A percentile compares a stretch with the other conserved stretches of the same genome.
Evolutionary conservation across 2,888 invertebrate genomes (phyloP).

Genomic region (Eristalis arbustorum): DNA sequence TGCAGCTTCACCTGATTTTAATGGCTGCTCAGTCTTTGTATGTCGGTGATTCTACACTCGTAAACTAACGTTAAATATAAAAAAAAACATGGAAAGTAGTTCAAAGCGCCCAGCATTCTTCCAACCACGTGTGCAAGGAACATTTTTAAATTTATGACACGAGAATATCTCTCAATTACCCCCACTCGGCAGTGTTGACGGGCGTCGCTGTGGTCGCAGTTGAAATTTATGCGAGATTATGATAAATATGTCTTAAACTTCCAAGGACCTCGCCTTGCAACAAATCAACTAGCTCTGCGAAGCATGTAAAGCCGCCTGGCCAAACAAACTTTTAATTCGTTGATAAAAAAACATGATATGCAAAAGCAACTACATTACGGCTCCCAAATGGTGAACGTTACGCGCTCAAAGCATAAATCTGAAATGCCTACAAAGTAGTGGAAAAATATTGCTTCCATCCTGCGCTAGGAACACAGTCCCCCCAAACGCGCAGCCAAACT

Average conservation of each 20-base stretch:
- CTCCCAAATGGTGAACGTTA: not conserved
- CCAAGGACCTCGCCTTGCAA: not conserved
- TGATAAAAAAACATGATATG: not conserved
- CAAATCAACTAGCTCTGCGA: not conserved
- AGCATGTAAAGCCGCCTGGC: not conserved
- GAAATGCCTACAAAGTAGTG: not conserved
- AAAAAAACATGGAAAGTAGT: no score
- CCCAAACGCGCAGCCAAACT: conserved; percentile 25
- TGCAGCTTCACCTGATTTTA: no score
- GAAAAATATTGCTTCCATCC: not conserved
- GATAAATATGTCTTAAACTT: not conserved
- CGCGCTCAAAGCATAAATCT: not conserved
- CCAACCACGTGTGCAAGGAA: no score
- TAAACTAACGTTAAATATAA: no score
- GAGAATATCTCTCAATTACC: no score
- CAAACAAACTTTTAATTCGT: not conserved
- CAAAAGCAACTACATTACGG: not conserved
- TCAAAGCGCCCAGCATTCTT: no score
- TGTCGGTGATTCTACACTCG: no score
- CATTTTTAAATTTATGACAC: no score
- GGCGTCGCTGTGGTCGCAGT: no score
- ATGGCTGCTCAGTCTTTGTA: no score
- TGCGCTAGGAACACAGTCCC: not conserved
- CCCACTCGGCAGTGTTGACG: no score
- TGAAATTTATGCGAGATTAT: not conserved